Conservation (phyloP, 2,797 vertebrate genomes). For the Microchirus variegatus region DNA sequence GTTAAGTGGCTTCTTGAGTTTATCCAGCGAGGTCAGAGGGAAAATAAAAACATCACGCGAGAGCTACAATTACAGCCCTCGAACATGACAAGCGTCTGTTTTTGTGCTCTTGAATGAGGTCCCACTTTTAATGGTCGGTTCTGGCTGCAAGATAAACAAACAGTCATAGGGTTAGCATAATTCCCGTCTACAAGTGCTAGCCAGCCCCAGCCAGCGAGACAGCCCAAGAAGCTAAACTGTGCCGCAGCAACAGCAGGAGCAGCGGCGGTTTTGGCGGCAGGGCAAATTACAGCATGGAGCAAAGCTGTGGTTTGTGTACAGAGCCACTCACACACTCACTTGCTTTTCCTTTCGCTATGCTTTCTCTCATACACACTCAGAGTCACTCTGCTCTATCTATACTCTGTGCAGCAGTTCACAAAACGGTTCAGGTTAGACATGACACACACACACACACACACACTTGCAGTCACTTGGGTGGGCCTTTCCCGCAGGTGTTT, state of each 20-base stretch:
- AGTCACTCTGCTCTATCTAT: constrained; percentile 10
- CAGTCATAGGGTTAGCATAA: constrained; percentile 78
- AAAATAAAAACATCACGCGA: constrained; percentile 85
- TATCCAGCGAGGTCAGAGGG: constrained; percentile 85
- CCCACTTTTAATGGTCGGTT: constrained; percentile 80
- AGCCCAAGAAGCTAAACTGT: constrained; percentile 59
- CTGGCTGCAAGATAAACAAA: constrained; percentile 84
- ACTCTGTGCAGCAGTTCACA: constrained; percentile 17
- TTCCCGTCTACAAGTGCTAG: constrained; percentile 64
- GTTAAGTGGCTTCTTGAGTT: constrained; percentile 87
- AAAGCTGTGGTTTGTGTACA: constrained; percentile 82
- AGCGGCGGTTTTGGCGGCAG: constrained; percentile 82
- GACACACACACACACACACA: constrained; percentile 5
- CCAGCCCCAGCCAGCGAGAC: constrained; percentile 59
- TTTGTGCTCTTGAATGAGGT: constrained; percentile 80
- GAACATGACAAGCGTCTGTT: constrained; percentile 85
- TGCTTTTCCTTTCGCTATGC: constrained; percentile 61
- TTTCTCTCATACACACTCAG: constrained; percentile 32
- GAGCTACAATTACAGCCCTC: constrained; percentile 84
- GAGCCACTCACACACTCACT: constrained; percentile 68
- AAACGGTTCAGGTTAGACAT: constrained; percentile 26
- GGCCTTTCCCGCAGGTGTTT: constrained; percentile 66
- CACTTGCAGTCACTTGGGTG: constrained; percentile 52
- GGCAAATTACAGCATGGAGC: constrained; percentile 83
- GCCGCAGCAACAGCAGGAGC: constrained; percentile 69